These are phyloP conservation scores for Mareca strepera DNA, from an alignment of 2,797 vertebrate genomes.

Conservation along the genomic window DNA sequence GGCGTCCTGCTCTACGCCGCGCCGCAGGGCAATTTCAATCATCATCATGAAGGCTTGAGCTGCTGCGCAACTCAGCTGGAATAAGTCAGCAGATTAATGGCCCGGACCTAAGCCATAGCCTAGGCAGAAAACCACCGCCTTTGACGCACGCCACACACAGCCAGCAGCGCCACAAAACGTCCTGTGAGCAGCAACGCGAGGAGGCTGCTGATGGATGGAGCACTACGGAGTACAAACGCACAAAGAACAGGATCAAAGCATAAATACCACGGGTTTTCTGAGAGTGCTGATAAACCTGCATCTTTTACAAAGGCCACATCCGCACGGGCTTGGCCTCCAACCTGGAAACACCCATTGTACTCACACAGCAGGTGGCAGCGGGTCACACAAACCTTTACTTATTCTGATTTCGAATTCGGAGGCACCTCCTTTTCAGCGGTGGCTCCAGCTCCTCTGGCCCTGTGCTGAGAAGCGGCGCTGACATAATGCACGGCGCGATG, in stretches of 20 bases:
- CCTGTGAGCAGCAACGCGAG: conserved; percentile 46
- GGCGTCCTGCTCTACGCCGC: neutral
- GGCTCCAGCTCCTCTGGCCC: conserved; percentile 95
- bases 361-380: conserved; percentile 62
- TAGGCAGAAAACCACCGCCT: conserved; percentile 36
- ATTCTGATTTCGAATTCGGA: conserved; percentile 99
- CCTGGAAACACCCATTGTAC: conserved; percentile 58
- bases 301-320: conserved; percentile 33
- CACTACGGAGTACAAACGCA: conserved; percentile 62
- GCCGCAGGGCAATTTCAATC: conserved; percentile 30
- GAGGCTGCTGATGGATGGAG: conserved; percentile 56
- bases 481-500: conserved; percentile 92
- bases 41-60: conserved; percentile 24
- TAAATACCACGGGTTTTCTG: conserved; percentile 3
- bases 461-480: conserved; percentile 87
- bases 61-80: conserved; percentile 26
- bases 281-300: neutral
- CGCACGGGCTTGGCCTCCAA: neutral
- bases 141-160: conserved; percentile 48
- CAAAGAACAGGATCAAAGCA: conserved; percentile 40
- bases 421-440: conserved; percentile 97
- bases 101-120: conserved; percentile 35
- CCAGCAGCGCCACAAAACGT: conserved; percentile 6
- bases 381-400: conserved; percentile 91
- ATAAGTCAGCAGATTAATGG: conserved; percentile 49